Evolutionary conservation across 2,797 vertebrate genomes (phyloP).

Genomic region (Sebastes minor): DNA sequence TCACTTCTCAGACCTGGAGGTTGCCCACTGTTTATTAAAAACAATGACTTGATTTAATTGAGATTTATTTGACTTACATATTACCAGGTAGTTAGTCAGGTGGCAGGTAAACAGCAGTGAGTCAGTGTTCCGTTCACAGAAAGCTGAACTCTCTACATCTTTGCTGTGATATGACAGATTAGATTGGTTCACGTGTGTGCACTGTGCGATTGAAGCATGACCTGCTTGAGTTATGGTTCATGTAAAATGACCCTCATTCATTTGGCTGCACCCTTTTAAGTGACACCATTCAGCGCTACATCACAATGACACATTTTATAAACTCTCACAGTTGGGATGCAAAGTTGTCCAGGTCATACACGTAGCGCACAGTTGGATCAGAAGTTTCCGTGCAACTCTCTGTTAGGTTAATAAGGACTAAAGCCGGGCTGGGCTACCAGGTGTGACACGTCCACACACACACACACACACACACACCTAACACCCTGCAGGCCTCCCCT

Average conservation of each 20-base stretch:
- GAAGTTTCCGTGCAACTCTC: conserved; percentile 28
- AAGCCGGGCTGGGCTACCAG: conserved; percentile 27
- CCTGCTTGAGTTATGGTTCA: neutral
- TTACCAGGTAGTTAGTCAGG: neutral
- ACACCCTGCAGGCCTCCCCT: conserved; percentile 37
- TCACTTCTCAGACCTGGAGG: no score
- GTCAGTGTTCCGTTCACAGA: neutral
- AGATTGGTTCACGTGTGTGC: no score
- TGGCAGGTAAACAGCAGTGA: neutral
- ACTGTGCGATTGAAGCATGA: neutral
- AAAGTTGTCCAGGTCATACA: conserved; percentile 34
- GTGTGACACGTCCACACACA: conserved; percentile 46
- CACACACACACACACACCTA: conserved; percentile 4
- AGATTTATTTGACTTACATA: neutral
- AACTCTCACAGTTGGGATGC: conserved; percentile 14
- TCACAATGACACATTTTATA: conserved; percentile 22
- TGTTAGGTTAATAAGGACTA: conserved; percentile 48
- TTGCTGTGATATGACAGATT: neutral
- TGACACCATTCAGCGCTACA: conserved; percentile 2
- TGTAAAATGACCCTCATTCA: conserved; percentile 13
- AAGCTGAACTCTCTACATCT: neutral
- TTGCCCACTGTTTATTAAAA: no score
- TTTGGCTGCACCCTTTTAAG: neutral
- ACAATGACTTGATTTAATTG: neutral
- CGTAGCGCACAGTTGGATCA: conserved; percentile 1